Evolutionary conservation across 1,140 invertebrate genomes (phyloP), one percentile per base, ranked within the genome.

Genomic region (Hylyphantes graminicola): DNA sequence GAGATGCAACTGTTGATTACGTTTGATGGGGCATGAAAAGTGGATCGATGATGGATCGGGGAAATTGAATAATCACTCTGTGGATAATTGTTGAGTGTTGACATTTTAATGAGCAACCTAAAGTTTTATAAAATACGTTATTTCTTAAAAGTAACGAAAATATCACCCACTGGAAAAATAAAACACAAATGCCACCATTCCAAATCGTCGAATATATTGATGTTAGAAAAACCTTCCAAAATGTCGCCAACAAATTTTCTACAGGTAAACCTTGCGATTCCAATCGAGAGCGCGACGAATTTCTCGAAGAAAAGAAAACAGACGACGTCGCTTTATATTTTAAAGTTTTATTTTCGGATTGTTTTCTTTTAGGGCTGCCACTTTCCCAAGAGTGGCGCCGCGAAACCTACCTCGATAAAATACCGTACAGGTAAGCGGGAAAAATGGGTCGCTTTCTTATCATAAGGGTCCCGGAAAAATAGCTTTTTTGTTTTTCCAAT

Each of bases 391-490:
- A 80, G 65, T 80, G 77, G 21, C 63, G 48, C 55, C 17, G 48
- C 35, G 35, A 35, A 35, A n/a, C 59, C 67, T 57, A 11, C 53
- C 54, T 57, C 21, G 7, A 12, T 19, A 17, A 35, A n/a, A 70
- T 64, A 70, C 70, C 70, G 77, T 67, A 70, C 77, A 80, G 77
- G 77, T 80, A 80, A 70, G 77, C 77, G 54, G 19, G 50, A 80
- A 79, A 80, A 70, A 19, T 54, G 48, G 77, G 77, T 80, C 77
- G 77, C 51, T 10, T 15, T 61, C 57, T 15, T 17, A 61, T 57
- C 54, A 74, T 57, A 51, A 35, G 15, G 7, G 9, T 74, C 17
- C 13, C 17, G 57, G 51, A 74, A 21, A 74, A 74, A 57, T 17
- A 48, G n/a, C 13, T 13, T 12, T 48, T 17, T 54, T 51, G 10